Base-by-base conservation (phyloP, 23 tunicate genomes). In the Corella eumyota region DNA sequence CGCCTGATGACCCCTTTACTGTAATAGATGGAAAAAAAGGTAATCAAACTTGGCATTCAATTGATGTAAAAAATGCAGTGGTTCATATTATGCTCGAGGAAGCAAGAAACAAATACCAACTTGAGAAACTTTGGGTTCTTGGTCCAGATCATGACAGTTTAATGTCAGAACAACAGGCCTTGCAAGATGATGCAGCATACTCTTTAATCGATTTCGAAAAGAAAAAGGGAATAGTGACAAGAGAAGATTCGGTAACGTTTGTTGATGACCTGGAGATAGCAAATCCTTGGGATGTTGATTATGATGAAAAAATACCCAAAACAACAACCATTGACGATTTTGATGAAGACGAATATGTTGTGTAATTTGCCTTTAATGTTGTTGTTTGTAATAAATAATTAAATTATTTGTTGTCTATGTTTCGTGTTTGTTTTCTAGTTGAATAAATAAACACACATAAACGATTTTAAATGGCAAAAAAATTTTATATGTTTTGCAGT, bases 71-170 rank as follows among this genome's bases (percentile, higher is more conserved):
- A 58, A 79, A 78, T 66, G 57, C 71, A 11, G 95, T 86, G 0
- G 79, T 86, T 20, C 95, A 86, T 58, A 62, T 86, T 38, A 86
- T 86, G 95, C 70, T 86, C 17, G 69, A 71, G 36, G 72, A 66
- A 30, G 58, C 40, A 0, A 33, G 95, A 56, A 58, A 72, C 32
- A 70, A 70, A 66, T 86, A 86, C 35, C 66, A 86, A 20, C 45
- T 86, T 25, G 95, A 86, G 60, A 71, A 78, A 52, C 50, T 86
- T 31, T 86, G 95, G 95, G 59, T 66, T 36, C 68, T 86, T 34
- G 95, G 95, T 37, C 81, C 85, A 0, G 37, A 86, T 36, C 71
- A 33, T 59, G 95, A 86, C 53, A 80, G 68, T 32, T 27, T 60
- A 47, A 30, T 64, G 57, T 29, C 9, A 53, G 59, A 24, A 20